These are phyloP conservation scores for Heterodera carotae DNA, from an alignment of 1,140 invertebrate species.

Conservation along the genomic window DNA sequence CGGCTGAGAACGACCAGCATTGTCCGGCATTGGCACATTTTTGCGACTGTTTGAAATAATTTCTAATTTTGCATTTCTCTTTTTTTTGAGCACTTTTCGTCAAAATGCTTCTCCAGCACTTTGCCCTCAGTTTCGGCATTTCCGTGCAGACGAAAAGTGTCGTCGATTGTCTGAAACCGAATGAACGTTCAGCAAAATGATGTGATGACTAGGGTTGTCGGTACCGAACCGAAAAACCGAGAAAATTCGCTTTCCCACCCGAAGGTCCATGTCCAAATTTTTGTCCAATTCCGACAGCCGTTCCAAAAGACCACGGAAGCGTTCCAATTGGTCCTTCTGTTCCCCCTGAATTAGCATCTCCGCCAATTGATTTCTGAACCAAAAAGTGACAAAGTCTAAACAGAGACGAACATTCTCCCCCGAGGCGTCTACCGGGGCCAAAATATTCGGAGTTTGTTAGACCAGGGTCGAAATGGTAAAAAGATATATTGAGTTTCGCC, in stretches of 20 bases:
- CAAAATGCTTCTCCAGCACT: constrained; percentile 4
- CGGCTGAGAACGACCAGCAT: constrained; percentile 13
- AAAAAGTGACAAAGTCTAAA: not conserved
- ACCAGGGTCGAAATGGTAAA: no score
- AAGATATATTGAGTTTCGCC: no score
- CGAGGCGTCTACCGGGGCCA: no score
- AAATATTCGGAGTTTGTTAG: no score
- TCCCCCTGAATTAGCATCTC: not conserved
- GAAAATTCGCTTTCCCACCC: not conserved
- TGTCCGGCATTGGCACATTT: not conserved
- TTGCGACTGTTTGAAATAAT: constrained; percentile 10
- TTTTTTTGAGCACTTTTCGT: not conserved
- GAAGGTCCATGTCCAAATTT: constrained; percentile 17
- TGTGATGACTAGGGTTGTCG: not conserved
- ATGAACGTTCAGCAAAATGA: no score
- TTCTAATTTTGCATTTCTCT: not conserved
- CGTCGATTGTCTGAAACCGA: constrained; percentile 15
- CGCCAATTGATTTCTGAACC: not conserved
- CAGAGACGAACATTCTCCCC: no score
- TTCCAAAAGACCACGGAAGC: not conserved
- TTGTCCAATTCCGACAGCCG: constrained; percentile 10
- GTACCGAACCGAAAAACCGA: no score
- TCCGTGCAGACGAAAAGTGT: not conserved
- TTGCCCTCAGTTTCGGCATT: constrained; percentile 9
- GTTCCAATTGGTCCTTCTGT: constrained; percentile 3